These are phyloP conservation scores for Diaperis boleti DNA, from an alignment of 2,888 invertebrate genomes.

Conservation along the genomic window DNA sequence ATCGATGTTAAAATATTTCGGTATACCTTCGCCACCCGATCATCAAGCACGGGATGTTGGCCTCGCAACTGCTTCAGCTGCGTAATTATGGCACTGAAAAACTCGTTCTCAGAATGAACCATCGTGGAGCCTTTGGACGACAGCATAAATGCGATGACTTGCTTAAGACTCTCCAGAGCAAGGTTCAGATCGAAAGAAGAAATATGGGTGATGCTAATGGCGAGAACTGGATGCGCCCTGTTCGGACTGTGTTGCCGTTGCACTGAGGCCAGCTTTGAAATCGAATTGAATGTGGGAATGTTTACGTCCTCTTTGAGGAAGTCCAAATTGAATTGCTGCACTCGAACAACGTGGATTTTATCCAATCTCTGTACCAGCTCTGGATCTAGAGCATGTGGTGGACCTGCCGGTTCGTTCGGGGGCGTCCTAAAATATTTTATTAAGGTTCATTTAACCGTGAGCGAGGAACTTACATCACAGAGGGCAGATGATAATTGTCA, in stretches of 20 bases:
- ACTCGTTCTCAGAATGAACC: slow-evolving; percentile 74
- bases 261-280: slow-evolving; percentile 21
- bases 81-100: slow-evolving; percentile 73
- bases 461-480: slow-evolving; percentile 51
- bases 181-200: slow-evolving; percentile 39
- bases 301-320: slow-evolving; percentile 62
- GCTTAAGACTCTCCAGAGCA: slow-evolving; percentile 71
- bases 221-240: slow-evolving; percentile 46
- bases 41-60: slow-evolving; percentile 61
- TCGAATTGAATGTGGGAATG: slow-evolving; percentile 57
- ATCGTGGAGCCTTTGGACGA: slow-evolving; percentile 69
- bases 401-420: slow-evolving; percentile 71
- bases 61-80: slow-evolving; percentile 72
- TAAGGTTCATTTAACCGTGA: not conserved
- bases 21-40: slow-evolving; percentile 68
- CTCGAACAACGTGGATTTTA: slow-evolving; percentile 50
- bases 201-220: slow-evolving; percentile 47
- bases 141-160: slow-evolving; percentile 76
- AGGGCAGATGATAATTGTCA: slow-evolving; percentile 54
- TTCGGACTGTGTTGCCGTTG: slow-evolving; percentile 46
- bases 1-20: slow-evolving; percentile 68
- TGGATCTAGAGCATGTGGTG: slow-evolving; percentile 86
- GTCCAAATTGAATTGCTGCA: slow-evolving; percentile 64
- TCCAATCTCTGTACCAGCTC: slow-evolving; percentile 79
- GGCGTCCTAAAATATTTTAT: slow-evolving; percentile 58